Percentiles rank a stretch among this genome's conserved stretches.
Evolutionary conservation across 2,113 vertebrate genomes (phyloP).

Genomic region (Marmota flaviventris): DNA sequence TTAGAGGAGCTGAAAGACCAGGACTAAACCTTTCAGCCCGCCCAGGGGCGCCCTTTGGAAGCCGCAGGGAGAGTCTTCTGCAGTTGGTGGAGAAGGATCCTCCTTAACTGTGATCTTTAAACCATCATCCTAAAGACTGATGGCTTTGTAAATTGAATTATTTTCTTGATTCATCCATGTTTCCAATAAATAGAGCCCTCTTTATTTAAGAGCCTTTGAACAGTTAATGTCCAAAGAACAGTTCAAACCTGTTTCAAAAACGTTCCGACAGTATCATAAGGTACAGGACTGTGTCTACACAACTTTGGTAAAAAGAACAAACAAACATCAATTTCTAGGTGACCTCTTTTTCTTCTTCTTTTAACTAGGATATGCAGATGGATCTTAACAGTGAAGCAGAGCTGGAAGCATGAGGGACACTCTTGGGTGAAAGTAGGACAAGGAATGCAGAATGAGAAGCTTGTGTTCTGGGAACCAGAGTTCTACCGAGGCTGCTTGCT

Average conservation of each 20-base stretch:
- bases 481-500: background rate
- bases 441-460: background rate
- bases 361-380: background rate
- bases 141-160: slow-evolving; percentile 20
- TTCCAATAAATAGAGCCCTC: slow-evolving; percentile 2
- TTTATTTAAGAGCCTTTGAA: slow-evolving; percentile 15
- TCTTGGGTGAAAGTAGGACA: background rate
- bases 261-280: background rate
- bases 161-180: slow-evolving; percentile 46
- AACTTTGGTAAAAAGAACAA: background rate
- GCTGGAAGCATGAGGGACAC: background rate
- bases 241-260: slow-evolving; percentile 16
- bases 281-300: background rate
- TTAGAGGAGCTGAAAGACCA: background rate
- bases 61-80: background rate
- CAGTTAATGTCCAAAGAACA: background rate
- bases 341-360: slow-evolving; percentile 8
- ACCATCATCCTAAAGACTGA: slow-evolving; percentile 24
- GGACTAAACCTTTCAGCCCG: background rate
- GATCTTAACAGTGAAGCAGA: slow-evolving; percentile 31
- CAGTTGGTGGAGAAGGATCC: background rate
- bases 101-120: slow-evolving; percentile 21
- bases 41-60: background rate
- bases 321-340: background rate
- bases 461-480: background rate